Evolutionary conservation across 2,888 invertebrate species (phyloP).

Genomic region (Quadroppia sp.): DNA sequence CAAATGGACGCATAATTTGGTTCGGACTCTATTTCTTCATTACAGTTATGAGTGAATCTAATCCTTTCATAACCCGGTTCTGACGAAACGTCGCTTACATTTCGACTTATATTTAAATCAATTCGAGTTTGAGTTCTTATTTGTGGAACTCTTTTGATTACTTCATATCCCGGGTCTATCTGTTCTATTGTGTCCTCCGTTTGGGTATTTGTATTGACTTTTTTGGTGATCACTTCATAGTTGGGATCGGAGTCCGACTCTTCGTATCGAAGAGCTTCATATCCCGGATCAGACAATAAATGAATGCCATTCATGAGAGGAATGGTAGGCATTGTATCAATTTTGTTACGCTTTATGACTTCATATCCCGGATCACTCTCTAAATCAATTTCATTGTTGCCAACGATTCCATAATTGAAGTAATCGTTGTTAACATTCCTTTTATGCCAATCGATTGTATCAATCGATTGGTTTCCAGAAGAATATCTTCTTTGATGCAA

Average conservation of each 20-base stretch:
- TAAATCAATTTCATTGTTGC: slow-evolving; percentile 2
- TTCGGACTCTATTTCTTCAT: slow-evolving; percentile 11
- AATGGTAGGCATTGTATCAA: background rate
- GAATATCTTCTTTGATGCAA: slow-evolving; percentile 35
- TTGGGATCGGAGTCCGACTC: slow-evolving; percentile 34
- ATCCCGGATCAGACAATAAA: slow-evolving; percentile 35
- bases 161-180: slow-evolving; percentile 26
- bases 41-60: background rate
- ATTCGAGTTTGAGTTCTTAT: background rate
- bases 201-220: background rate
- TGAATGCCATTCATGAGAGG: background rate
- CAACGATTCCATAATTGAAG: slow-evolving; percentile 2
- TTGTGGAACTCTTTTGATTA: slow-evolving; percentile 19
- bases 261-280: slow-evolving; percentile 40
- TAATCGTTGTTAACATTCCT: background rate
- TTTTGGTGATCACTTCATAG: slow-evolving; percentile 39
- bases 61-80: slow-evolving; percentile 30
- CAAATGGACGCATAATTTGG: slow-evolving; percentile 14
- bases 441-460: background rate
- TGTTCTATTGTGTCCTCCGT: background rate
- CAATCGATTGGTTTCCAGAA: slow-evolving; percentile 7
- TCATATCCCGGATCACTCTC: slow-evolving; percentile 41
- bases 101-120: slow-evolving; percentile 7
- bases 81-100: slow-evolving; percentile 13
- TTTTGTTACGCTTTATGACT: background rate